Evolutionary conservation across 1,140 invertebrate species (phyloP), one percentile per base, ranked within the genome.

Genomic region (Leguminivora glycinivorella): DNA sequence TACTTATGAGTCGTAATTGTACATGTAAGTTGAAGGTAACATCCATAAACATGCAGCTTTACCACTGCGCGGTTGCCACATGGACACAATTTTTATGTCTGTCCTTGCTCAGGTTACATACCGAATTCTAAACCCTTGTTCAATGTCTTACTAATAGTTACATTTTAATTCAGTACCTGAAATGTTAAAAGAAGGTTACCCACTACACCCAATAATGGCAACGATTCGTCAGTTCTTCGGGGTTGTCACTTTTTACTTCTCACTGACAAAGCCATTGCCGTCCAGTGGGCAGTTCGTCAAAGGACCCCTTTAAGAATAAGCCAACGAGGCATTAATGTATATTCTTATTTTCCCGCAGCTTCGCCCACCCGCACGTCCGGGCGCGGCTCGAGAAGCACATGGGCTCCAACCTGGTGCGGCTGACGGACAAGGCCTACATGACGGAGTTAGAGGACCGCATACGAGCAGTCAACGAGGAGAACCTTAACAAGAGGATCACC

Each of bases 361-460:
- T 94, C 81, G 91, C 91, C 71, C 89, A 94, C 77, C 93, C 93
- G 26, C 90, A 92, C 76, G 93, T 94, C n/a, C 91, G 93, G 60
- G 92, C 93, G 19, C 90, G 92, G 26, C 83, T 95, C 63, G 94
- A 95, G 82, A 93, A 93, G 84, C 89, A 95, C 22, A 95, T 95
- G 94, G 94, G 94, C 34, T 93, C 92, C 22, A 94, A 94, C 83
- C 87, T 94, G 67, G 94, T 95, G 4, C 90, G 92, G 67, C 88
- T 95, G 47, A 94, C 94, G 5, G 95, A 95, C 83, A 91, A 94
- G 72, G 91, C 89, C 67, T 95, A 94, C 84, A 95, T 96, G 94
- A 91, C 92, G 67, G 92, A 93, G 22, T 84, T 96, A 12, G 93
- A 94, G 77, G 87, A 93, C 10, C 89, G 93, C 14, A 93, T 95